A percentile compares a stretch with the other conserved stretches of the same genome.
These are phyloP conservation scores for Colaptes auratus DNA, from an alignment of 2,113 vertebrate species.

Conservation along the genomic window DNA sequence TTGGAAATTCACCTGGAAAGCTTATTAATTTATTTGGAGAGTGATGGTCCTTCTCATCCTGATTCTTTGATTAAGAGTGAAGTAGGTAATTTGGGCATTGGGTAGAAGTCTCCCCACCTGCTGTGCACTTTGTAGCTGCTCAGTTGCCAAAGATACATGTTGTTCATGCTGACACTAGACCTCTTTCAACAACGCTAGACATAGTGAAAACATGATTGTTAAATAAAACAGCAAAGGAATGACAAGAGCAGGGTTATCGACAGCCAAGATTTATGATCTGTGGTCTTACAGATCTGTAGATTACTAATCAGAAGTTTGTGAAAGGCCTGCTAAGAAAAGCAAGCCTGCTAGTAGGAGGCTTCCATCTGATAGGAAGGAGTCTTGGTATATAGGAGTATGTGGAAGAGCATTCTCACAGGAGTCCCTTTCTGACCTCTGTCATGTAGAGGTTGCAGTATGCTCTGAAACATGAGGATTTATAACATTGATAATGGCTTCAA, in stretches of 20 bases:
- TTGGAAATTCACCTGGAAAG: not conserved
- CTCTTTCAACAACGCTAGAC: not conserved
- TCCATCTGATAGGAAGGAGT: not conserved
- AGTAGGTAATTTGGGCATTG: not conserved
- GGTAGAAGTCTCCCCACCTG: not conserved
- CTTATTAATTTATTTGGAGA: not conserved
- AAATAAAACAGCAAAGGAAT: not conserved
- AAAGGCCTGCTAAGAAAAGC: not conserved
- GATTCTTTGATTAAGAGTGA: not conserved
- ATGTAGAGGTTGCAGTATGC: too few species aligned
- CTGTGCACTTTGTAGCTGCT: not conserved
- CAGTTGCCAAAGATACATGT: not conserved
- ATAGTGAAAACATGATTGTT: not conserved
- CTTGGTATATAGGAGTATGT: not conserved
- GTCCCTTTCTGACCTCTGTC: not conserved
- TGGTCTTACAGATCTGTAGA: not conserved
- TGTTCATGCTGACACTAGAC: not conserved
- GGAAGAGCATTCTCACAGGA: not conserved
- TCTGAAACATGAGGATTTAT: not conserved
- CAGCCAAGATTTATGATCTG: not conserved
- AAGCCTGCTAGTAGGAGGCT: not conserved
- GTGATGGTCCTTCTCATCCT: not conserved
- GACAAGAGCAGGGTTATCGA: not conserved
- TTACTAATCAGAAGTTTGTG: not conserved
- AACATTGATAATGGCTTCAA: not conserved